Evolutionary conservation across 2,888 invertebrate genomes (phyloP).

Genomic region (Drosophila siamana): DNA sequence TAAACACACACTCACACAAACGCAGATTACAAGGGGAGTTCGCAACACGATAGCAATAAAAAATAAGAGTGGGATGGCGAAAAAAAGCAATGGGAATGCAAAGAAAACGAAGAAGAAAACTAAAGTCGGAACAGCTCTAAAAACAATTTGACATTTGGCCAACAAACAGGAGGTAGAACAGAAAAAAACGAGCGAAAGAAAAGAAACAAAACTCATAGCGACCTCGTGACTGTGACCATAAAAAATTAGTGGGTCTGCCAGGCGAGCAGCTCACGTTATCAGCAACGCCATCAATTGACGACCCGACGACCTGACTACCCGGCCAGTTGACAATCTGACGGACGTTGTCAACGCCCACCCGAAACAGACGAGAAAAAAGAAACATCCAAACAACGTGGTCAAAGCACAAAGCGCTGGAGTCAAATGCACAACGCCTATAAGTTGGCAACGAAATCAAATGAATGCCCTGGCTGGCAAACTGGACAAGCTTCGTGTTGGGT

Average conservation of each 20-base stretch:
- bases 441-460: conserved; percentile 74
- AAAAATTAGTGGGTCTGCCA: conserved; percentile 77
- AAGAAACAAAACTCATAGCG: conserved; percentile 21
- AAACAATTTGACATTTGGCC: conserved; percentile 81
- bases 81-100: conserved; percentile 39
- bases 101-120: conserved; percentile 12
- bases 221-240: conserved; percentile 63
- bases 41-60: conserved; percentile 70
- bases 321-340: conserved; percentile 59
- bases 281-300: conserved; percentile 67
- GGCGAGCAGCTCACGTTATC: conserved; percentile 66
- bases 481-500: conserved; percentile 57
- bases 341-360: conserved; percentile 67
- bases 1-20: conserved; percentile 41
- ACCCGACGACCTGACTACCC: conserved; percentile 43
- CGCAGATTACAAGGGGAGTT: conserved; percentile 66
- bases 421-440: conserved; percentile 68
- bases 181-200: conserved; percentile 14
- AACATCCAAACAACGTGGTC: conserved; percentile 35
- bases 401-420: conserved; percentile 37
- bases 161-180: conserved; percentile 45
- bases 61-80: conserved; percentile 46
- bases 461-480: conserved; percentile 56
- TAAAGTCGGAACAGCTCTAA: conserved; percentile 63
- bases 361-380: conserved; percentile 24